Percentiles rank a stretch among this genome's conserved stretches.
Evolutionary conservation across 2,888 invertebrate genomes (phyloP).

Genomic region (Scaptomyza cyrtandrae): DNA sequence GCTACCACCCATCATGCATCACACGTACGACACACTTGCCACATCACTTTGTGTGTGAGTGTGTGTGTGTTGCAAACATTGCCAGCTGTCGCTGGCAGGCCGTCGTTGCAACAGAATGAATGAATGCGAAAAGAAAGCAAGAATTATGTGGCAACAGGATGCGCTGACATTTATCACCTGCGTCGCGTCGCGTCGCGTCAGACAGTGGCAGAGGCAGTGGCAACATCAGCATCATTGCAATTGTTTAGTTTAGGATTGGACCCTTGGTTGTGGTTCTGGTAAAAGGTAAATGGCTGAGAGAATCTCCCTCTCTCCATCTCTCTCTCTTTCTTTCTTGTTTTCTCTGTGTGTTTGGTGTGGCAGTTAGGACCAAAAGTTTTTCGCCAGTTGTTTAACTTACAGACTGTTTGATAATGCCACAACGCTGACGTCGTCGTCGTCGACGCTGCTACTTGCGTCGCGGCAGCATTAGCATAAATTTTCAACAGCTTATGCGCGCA

Average conservation of each 20-base stretch:
- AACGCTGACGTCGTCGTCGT: neutral
- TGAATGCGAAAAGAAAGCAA: constrained; percentile 52
- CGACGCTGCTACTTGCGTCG: constrained; percentile 13
- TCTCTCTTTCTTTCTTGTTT: neutral
- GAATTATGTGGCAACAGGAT: constrained; percentile 76
- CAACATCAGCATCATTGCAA: constrained; percentile 15
- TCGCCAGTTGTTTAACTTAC: constrained; percentile 35
- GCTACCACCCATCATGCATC: neutral
- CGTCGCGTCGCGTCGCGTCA: constrained; percentile 18
- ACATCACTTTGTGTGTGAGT: neutral
- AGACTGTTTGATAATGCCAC: constrained; percentile 48
- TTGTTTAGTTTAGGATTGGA: constrained; percentile 6
- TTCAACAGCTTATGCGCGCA: constrained; percentile 65
- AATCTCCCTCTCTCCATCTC: neutral
- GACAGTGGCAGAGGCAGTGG: constrained; percentile 9
- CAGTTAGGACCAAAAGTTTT: constrained; percentile 29
- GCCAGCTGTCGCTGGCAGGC: constrained; percentile 43
- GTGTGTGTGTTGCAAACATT: constrained; percentile 22
- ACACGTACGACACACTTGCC: constrained; percentile 4
- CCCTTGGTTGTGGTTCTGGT: constrained; percentile 1
- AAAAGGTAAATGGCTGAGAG: neutral
- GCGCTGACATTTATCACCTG: constrained; percentile 78
- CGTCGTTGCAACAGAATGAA: constrained; percentile 39
- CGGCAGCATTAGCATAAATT: constrained; percentile 71
- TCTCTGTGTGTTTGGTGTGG: neutral